These are phyloP conservation scores for Damaliscus lunatus DNA, from an alignment of 2,113 vertebrate species.

Conservation along the genomic window DNA sequence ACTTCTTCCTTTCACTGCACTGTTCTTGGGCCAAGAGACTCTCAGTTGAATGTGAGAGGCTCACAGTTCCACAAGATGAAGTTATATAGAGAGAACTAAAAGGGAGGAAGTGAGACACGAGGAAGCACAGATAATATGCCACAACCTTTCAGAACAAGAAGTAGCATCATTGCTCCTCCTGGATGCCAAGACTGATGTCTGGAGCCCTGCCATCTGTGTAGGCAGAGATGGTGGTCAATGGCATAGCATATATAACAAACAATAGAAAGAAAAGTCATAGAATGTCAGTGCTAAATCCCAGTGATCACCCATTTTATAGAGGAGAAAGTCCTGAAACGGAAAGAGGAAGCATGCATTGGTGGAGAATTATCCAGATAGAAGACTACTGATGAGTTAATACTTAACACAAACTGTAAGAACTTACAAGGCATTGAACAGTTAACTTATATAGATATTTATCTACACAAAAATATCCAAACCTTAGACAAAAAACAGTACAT, in stretches of 20 bases:
- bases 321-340: background rate
- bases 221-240: background rate
- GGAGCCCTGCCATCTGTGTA: background rate
- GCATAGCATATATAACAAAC: background rate
- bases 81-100: background rate
- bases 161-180: background rate
- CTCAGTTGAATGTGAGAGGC: background rate
- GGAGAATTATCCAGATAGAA: background rate
- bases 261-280: background rate
- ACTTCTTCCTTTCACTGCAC: background rate
- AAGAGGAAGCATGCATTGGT: background rate
- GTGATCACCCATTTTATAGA: background rate
- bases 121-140: background rate
- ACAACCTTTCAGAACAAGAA: background rate
- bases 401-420: background rate
- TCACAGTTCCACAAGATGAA: background rate
- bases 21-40: background rate
- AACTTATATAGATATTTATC: background rate
- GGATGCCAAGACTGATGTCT: background rate
- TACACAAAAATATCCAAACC: background rate
- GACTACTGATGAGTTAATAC: background rate
- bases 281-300: background rate
- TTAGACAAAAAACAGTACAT: background rate
- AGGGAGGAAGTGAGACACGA: background rate
- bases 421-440: background rate